phyloP scores from a whole-genome alignment of 2,888 invertebrate species.

The Hedya salicella region DNA sequence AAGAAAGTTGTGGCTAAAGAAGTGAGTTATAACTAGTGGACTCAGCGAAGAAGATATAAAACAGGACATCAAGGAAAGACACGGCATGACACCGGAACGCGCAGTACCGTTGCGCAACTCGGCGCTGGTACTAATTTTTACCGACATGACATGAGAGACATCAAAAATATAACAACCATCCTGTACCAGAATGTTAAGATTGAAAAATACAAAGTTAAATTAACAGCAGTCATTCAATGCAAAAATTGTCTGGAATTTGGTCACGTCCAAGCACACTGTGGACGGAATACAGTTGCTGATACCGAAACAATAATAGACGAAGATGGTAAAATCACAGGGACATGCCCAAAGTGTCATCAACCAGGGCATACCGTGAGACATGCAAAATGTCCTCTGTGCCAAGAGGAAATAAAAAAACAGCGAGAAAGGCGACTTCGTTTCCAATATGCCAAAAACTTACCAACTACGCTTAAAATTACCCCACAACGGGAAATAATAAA shows the following conservation, averaged over 20 bases:
- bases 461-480: too few species aligned
- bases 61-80: background rate
- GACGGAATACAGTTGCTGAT: background rate
- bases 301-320: background rate
- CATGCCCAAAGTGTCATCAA: constrained; percentile 2
- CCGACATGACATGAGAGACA: background rate
- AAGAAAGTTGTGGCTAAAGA: constrained; percentile 17
- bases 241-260: constrained; percentile 15
- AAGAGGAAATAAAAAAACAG: constrained; percentile 2
- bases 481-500: background rate
- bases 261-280: constrained; percentile 18
- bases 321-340: background rate
- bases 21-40: background rate
- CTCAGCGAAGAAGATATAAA: background rate
- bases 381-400: constrained; percentile 8
- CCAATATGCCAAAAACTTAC: background rate
- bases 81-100: background rate
- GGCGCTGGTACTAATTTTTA: background rate
- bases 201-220: constrained; percentile 9
- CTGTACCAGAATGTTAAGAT: background rate
- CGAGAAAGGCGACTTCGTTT: too few species aligned
- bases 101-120: background rate
- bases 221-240: constrained; percentile 14
- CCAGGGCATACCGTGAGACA: constrained; percentile 2
- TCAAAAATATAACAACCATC: background rate